Conservation (phyloP, 2,113 vertebrate genomes). For the Circaetus gallicus region DNA sequence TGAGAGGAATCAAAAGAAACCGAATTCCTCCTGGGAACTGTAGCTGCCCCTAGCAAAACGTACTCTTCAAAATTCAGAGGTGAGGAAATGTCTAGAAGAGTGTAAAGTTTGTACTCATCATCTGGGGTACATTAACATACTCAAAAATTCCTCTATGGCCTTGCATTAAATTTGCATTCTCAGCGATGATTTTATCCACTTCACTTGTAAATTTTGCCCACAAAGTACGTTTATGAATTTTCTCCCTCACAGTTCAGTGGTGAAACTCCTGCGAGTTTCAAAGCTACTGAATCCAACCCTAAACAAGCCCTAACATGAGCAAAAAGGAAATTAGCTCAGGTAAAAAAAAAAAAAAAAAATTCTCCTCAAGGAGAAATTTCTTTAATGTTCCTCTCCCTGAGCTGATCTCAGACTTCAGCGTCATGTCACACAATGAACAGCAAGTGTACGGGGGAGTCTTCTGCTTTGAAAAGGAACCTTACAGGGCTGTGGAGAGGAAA, state of each 20-base stretch:
- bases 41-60: background rate
- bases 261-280: background rate
- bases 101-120: background rate
- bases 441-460: background rate
- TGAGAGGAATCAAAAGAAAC: background rate
- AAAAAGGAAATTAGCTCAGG: background rate
- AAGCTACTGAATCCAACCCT: background rate
- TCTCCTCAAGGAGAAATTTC: background rate
- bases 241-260: background rate
- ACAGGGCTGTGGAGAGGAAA: background rate
- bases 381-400: background rate
- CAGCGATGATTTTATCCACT: background rate
- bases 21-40: rapidly evolving
- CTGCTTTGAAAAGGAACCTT: background rate
- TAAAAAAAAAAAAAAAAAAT: background rate
- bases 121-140: background rate
- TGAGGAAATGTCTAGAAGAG: background rate
- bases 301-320: background rate
- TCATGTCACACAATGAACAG: background rate
- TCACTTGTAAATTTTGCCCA: background rate
- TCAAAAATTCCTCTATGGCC: background rate
- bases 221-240: rapidly evolving
- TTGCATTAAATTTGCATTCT: background rate
- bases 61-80: background rate
- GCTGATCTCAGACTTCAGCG: background rate